Evolutionary conservation across 2,113 vertebrate genomes (phyloP), one percentile per base, ranked within the genome.

Genomic region (Saccopteryx bilineata): DNA sequence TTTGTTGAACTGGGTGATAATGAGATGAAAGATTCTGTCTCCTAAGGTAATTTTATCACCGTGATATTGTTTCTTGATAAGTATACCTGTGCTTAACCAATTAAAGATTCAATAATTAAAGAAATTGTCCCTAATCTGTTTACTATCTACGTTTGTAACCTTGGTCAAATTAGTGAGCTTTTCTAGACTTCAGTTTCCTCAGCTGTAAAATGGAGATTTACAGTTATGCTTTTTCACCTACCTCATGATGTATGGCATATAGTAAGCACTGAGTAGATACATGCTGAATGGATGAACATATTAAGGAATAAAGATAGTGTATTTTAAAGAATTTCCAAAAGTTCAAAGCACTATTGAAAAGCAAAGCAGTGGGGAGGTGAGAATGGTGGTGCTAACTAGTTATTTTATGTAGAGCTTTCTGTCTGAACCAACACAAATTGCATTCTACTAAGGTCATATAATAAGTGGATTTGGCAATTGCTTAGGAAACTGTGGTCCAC

Each of bases 291-390:
- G 91, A 56, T 78, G 4, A 80, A 90, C 94, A 19, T 66, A 69
- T 72, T 66, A 60, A 92, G 17, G 26, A 65, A 90, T 71, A 31
- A 69, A 94, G 66, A 71, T 52, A 69, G n/a, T 48, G 15, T 63
- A 83, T 87, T 90, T 92, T 60, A 78, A 88, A 75, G 18, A 24
- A 56, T 74, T 93, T 85, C 50, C 15, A n/a, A 58, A 91, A 81
- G 17, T 71, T 71, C 84, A 87, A 90, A 95, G 17, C 18, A 92
- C 66, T 75, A 72, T 33, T 60, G 18, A 85, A 93, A 89, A 78
- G 14, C 63, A 83, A 75, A 24, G 19, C 13, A 82, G 2, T 87
- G 6, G 61, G 14, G 12, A 75, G 46, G 7, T 63, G 61, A 74
- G 5, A 8, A 46, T 33, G 11, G 61, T 96, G n/a, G 9, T 93